Evolutionary conservation across 1,140 invertebrate genomes (phyloP), one percentile per base, ranked within the genome.

Genomic region (Ceratitis capitata): DNA sequence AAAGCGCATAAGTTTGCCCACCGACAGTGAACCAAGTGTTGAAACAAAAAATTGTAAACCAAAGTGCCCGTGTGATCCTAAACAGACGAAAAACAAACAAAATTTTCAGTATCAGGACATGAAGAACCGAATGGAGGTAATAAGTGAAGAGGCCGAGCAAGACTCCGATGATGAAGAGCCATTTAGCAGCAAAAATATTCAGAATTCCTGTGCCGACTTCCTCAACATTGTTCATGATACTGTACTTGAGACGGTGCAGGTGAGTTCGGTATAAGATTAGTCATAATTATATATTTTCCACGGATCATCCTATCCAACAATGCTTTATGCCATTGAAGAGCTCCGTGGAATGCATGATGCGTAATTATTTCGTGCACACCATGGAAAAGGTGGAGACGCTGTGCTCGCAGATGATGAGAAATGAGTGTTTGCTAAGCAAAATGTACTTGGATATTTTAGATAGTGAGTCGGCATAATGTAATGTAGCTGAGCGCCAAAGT

Each of bases 201-300:
- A 86, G 56, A 83, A 86, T 47, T 86, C 85, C 32, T 84, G 83
- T 56, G 83, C 74, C 29, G 83, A 86, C 42, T 86, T 86, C 23
- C 51, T 86, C n/a, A 86, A 45, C 49, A 86, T 86, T 35, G 51
- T 86, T 29, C 49, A 56, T 47, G 85, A 86, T 19, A 84, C 64
- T 45, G 83, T 86, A 19, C 35, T 84, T 16, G 85, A 86, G 69
- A 78, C 85, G 10, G 85, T 86, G 26, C 61, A 86, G 49, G 82
- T 83, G 19, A 42, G 69, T 35, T 9, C 4, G 23, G 16, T 29
- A 12, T 29, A 10, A 32, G 10, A 12, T 32, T 1, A n/a, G 10
- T 3, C 5, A 56, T 6, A 0, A 19, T 2, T 1, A 9, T 19
- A 3, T 51, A 51, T 51, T 19, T 19, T 19, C n/a, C 7, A 19